Percentiles rank a stretch among this genome's conserved stretches.
phyloP scores from a whole-genome alignment of 2,888 invertebrate genomes.

The Drosophila acutilabella region DNA sequence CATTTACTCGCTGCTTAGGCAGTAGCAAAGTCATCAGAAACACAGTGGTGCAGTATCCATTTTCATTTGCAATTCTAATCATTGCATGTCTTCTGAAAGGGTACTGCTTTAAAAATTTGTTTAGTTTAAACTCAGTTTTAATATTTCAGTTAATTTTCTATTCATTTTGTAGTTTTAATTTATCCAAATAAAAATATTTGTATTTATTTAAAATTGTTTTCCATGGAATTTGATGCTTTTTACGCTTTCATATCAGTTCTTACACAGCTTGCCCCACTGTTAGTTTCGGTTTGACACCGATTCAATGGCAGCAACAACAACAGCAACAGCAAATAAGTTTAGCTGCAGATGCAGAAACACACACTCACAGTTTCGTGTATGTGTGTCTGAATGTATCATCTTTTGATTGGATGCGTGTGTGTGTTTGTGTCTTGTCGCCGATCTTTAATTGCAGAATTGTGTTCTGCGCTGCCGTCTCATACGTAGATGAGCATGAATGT shows the following conservation, averaged over 20 bases:
- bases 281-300: conserved; percentile 66
- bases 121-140: too few species aligned
- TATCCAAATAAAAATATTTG: too few species aligned
- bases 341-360: conserved; percentile 38
- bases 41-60: conserved; percentile 26
- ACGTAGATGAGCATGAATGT: conserved; percentile 50
- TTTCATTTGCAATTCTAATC: background rate
- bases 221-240: too few species aligned
- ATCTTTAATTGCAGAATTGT: conserved; percentile 79
- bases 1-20: conserved; percentile 17
- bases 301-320: conserved; percentile 60
- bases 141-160: too few species aligned
- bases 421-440: conserved; percentile 43
- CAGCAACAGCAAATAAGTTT: conserved; percentile 27
- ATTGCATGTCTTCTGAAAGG: background rate
- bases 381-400: conserved; percentile 24
- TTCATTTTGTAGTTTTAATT: too few species aligned
- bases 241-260: background rate
- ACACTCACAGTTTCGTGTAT: conserved; percentile 1
- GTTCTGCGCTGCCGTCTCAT: conserved; percentile 38
- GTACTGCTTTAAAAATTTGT: too few species aligned
- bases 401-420: conserved; percentile 18
- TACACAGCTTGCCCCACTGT: conserved; percentile 44
- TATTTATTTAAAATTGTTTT: too few species aligned
- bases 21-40: conserved; percentile 45